These are phyloP conservation scores for Sussaba pulchella DNA, from an alignment of 2,888 invertebrate genomes.

Conservation along the genomic window DNA sequence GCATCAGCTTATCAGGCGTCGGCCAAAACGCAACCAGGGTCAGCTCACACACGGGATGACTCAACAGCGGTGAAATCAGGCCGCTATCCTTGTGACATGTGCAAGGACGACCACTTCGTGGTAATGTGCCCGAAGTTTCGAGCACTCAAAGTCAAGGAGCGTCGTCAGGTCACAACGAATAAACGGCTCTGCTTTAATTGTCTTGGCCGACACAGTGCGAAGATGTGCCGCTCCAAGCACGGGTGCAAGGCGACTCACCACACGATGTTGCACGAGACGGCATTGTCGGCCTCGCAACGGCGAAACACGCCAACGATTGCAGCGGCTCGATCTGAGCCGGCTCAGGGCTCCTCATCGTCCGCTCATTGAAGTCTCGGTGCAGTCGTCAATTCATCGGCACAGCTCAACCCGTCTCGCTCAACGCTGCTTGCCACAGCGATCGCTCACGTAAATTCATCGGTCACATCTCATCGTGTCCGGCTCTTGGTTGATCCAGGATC, in stretches of 20 bases:
- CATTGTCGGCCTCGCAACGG: too few relatives aligned
- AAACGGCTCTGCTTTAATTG: conserved; percentile 54
- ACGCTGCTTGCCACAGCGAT: conserved; percentile 33
- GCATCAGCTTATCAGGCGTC: too few relatives aligned
- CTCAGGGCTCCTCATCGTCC: not conserved
- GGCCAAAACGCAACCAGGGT: too few relatives aligned
- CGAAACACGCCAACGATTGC: too few relatives aligned
- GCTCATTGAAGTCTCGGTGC: not conserved
- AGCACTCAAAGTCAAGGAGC: not conserved
- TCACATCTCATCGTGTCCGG: not conserved
- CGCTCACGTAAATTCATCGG: not conserved
- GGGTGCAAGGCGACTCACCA: conserved; percentile 22
- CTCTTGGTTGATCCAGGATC: conserved; percentile 51
- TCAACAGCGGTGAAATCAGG: not conserved
- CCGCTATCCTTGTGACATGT: conserved; percentile 27
- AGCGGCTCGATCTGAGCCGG: not conserved
- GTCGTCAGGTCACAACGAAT: not conserved
- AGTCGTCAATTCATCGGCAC: conserved; percentile 3
- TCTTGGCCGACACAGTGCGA: conserved; percentile 36
- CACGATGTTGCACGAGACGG: conserved; percentile 38
- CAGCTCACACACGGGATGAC: not conserved
- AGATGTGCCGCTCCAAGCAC: not conserved
- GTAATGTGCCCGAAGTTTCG: conserved; percentile 33
- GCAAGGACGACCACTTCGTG: conserved; percentile 33
- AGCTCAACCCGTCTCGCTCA: not conserved